These are phyloP conservation scores for Cyclophora albipunctata DNA, from an alignment of 2,888 invertebrate species.

Conservation along the genomic window DNA sequence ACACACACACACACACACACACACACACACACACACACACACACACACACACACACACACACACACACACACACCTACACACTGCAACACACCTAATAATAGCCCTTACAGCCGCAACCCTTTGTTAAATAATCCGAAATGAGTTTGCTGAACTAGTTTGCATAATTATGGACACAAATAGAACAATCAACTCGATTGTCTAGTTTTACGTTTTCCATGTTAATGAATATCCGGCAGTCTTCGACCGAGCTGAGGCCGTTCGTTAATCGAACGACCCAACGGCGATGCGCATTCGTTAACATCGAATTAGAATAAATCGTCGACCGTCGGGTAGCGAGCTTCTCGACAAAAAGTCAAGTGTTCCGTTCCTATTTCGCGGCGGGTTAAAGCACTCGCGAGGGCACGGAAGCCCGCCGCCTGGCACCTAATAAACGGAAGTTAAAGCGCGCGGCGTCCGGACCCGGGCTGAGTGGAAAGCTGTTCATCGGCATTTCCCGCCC, in stretches of 20 bases:
- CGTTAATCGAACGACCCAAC: slow-evolving; percentile 40
- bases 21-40: slow-evolving; percentile 14
- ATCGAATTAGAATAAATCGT: slow-evolving; percentile 47
- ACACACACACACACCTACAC: slow-evolving; percentile 13
- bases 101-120: slow-evolving; percentile 5
- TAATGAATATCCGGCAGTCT: slow-evolving; percentile 35
- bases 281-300: slow-evolving; percentile 42
- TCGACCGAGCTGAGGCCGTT: slow-evolving; percentile 27
- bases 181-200: slow-evolving; percentile 13
- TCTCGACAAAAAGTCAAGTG: slow-evolving; percentile 30
- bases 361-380: slow-evolving; percentile 27
- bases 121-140: neutral
- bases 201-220: slow-evolving; percentile 25
- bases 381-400: slow-evolving; percentile 28
- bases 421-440: slow-evolving; percentile 64
- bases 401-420: slow-evolving; percentile 45
- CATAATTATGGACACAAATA: slow-evolving; percentile 9
- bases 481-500: slow-evolving; percentile 67
- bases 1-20: slow-evolving; percentile 22
- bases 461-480: slow-evolving; percentile 36
- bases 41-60: slow-evolving; percentile 22
- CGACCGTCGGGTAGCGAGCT: slow-evolving; percentile 22
- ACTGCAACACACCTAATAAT: slow-evolving; percentile 11
- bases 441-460: slow-evolving; percentile 38
- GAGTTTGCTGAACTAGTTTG: slow-evolving; percentile 5